A percentile compares a stretch with the other conserved stretches of the same genome.
Evolutionary conservation across 2,888 invertebrate genomes (phyloP).

Genomic region (Biston stratarius): DNA sequence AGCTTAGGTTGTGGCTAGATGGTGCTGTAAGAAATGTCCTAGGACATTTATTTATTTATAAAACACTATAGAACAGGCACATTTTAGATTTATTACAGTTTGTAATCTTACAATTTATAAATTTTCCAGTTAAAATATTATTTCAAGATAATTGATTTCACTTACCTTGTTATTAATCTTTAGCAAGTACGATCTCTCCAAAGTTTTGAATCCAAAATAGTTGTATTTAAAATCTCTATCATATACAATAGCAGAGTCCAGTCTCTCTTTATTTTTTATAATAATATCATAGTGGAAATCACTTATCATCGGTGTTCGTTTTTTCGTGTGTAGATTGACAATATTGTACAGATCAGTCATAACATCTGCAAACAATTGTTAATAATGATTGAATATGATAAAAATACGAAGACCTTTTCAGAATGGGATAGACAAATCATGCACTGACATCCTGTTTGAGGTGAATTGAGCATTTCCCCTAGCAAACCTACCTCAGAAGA

Average conservation of each 20-base stretch:
- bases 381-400: neutral
- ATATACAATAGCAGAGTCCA: constrained; percentile 98
- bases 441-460: too few species aligned
- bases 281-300: constrained; percentile 93
- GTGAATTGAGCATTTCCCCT: too few species aligned
- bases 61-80: too few species aligned
- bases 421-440: too few species aligned
- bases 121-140: neutral
- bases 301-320: constrained; percentile 93
- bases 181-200: constrained; percentile 97
- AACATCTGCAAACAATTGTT: constrained; percentile 90
- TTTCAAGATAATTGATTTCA: neutral
- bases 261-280: constrained; percentile 93
- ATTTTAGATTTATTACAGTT: neutral
- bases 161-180: constrained; percentile 93
- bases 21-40: too few species aligned
- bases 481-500: too few species aligned
- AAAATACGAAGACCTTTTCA: neutral
- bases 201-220: constrained; percentile 99
- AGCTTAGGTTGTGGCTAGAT: too few species aligned
- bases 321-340: constrained; percentile 90
- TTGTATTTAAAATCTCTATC: constrained; percentile 98
- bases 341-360: constrained; percentile 94
- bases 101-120: neutral
- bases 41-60: too few species aligned